phyloP scores from a whole-genome alignment of 2,113 vertebrate species.

The Pseudonaja textilis region DNA sequence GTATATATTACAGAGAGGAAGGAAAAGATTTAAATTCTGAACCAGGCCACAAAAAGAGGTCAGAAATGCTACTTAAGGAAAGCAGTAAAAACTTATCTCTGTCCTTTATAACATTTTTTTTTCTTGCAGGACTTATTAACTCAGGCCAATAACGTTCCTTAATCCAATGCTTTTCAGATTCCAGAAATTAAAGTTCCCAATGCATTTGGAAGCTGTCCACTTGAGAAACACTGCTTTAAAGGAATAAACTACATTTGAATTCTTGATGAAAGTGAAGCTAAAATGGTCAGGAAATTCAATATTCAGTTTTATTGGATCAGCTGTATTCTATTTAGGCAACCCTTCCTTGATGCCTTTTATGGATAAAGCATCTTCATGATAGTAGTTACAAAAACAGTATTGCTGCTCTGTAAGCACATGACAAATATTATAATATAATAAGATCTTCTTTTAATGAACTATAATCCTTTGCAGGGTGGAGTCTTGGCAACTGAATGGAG shows the following conservation, averaged over 20 bases:
- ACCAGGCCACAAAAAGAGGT: conserved; percentile 20
- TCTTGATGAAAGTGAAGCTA: neutral
- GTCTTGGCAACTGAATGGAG: too few species aligned
- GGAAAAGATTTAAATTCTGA: conserved; percentile 29
- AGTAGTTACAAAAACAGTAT: too few species aligned
- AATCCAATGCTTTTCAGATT: neutral
- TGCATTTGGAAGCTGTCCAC: neutral
- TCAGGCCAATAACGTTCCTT: neutral
- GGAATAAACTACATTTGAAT: neutral
- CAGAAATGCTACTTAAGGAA: neutral
- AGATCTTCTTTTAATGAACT: too few species aligned
- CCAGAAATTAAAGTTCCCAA: neutral
- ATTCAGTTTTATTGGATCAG: neutral
- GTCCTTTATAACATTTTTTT: neutral
- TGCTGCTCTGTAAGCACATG: too few species aligned
- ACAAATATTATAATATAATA: too few species aligned
- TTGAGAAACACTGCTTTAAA: neutral
- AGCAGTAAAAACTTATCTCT: too few species aligned
- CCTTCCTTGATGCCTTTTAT: too few species aligned
- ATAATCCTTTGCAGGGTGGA: too few species aligned
- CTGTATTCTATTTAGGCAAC: too few species aligned
- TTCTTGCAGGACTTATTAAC: neutral
- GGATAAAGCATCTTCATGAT: too few species aligned
- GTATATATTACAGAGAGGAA: conserved; percentile 52
- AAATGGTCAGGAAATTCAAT: neutral